phyloP scores from a whole-genome alignment of 2,797 vertebrate genomes.

The Lophura swinhoii region DNA sequence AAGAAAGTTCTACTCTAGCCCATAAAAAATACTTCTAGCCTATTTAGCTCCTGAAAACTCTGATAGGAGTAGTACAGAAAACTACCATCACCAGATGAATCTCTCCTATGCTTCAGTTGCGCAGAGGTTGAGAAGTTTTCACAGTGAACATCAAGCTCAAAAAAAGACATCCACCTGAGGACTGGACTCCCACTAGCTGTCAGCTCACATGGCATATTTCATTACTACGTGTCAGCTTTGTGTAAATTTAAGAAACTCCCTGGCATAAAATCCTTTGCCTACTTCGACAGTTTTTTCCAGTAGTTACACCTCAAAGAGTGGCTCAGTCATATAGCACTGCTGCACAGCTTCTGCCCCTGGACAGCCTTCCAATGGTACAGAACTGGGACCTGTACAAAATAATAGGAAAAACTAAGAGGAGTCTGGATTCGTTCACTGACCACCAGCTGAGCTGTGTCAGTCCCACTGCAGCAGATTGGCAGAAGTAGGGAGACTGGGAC shows the following conservation, averaged over 20 bases:
- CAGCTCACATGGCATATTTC: background rate
- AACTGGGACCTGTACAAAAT: background rate
- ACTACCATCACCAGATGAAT: background rate
- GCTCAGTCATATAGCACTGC: background rate
- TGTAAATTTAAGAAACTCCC: background rate
- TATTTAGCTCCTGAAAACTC: background rate
- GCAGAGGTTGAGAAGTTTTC: background rate
- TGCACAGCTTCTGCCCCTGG: background rate
- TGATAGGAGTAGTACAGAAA: background rate
- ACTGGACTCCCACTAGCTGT: background rate
- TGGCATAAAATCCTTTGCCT: background rate
- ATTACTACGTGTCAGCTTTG: background rate
- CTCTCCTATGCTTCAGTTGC: too few relatives aligned
- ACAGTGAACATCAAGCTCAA: background rate
- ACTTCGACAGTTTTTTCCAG: background rate
- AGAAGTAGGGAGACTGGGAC: background rate
- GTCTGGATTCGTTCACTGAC: background rate
- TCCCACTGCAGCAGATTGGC: background rate
- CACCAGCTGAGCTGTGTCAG: background rate
- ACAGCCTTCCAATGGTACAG: too few relatives aligned
- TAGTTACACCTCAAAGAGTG: background rate
- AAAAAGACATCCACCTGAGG: accelerated
- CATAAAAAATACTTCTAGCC: background rate
- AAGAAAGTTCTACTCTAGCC: background rate
- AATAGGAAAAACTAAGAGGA: background rate